Percentiles rank a stretch among this genome's conserved stretches.
Evolutionary conservation across 2,113 vertebrate genomes (phyloP).

Genomic region (Stegastes partitus): DNA sequence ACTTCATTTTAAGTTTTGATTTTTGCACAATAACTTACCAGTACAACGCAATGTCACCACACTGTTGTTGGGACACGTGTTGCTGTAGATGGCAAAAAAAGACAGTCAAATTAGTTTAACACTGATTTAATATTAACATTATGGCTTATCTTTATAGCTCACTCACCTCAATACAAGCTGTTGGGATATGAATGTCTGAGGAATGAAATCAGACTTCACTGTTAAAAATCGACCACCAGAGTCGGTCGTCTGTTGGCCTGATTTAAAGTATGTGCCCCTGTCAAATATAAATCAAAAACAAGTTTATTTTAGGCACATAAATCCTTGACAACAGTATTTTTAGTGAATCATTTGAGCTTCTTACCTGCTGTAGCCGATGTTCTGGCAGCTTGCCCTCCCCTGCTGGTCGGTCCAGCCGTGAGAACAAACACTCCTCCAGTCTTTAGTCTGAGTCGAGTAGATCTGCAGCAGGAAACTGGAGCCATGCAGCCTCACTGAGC

Average conservation of each 20-base stretch:
- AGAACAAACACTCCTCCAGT: conserved; percentile 71
- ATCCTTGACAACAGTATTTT: too few relatives aligned
- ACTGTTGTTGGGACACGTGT: conserved; percentile 60
- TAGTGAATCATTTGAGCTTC: background rate
- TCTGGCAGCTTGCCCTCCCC: conserved; percentile 59
- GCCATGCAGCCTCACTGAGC: conserved; percentile 70
- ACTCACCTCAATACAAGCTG: conserved; percentile 68
- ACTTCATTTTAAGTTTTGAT: background rate
- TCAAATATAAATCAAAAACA: background rate
- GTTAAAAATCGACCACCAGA: conserved; percentile 50
- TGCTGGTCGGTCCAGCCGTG: conserved; percentile 61
- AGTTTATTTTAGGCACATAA: too few relatives aligned
- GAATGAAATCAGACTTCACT: conserved; percentile 35
- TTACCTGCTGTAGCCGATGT: conserved; percentile 71
- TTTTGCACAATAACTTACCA: conserved; percentile 53
- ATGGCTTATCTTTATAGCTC: background rate
- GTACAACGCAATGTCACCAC: conserved; percentile 73
- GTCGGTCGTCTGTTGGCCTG: conserved; percentile 29
- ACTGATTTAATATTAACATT: background rate
- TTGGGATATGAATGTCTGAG: conserved; percentile 43
- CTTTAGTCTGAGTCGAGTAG: conserved; percentile 49
- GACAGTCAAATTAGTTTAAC: background rate
- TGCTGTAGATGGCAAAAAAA: conserved; percentile 42
- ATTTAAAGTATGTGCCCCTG: conserved; percentile 70
- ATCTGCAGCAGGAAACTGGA: conserved; percentile 75